Evolutionary conservation across 2,797 vertebrate species (phyloP).

Genomic region (Perodicticus potto): DNA sequence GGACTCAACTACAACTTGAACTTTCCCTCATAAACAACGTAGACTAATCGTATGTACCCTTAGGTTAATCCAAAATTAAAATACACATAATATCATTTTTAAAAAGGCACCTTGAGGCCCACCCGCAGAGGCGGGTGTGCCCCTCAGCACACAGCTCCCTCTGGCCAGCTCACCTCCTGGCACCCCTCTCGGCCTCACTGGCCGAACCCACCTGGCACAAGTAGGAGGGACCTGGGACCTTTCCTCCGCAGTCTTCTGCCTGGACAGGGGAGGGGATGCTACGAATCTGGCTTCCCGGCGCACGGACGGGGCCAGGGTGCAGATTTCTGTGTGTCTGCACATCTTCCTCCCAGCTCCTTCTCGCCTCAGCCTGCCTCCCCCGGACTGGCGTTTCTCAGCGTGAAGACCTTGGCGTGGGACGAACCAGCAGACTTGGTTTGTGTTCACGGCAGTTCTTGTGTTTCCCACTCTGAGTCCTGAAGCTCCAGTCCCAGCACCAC

Average conservation of each 20-base stretch:
- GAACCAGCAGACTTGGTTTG: not conserved
- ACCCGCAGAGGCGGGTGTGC: no score
- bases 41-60: no score
- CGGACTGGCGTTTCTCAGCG: not conserved
- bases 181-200: not conserved
- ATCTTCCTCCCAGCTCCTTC: not conserved
- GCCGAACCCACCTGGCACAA: fast-evolving
- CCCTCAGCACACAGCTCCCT: no score
- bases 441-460: not conserved
- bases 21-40: no score
- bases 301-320: fast-evolving
- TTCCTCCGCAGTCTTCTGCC: not conserved
- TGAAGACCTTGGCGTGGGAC: not conserved
- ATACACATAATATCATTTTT: no score
- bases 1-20: no score
- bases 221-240: not conserved
- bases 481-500: not conserved
- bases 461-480: not conserved
- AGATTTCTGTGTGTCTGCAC: not conserved
- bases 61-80: no score
- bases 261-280: not conserved
- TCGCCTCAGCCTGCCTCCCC: not conserved
- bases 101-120: not conserved
- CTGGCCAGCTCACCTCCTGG: not conserved
- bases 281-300: not conserved